phyloP scores from a whole-genome alignment of 92 coral and sea anemone species.

The Hydrozoanthus gracilis region DNA sequence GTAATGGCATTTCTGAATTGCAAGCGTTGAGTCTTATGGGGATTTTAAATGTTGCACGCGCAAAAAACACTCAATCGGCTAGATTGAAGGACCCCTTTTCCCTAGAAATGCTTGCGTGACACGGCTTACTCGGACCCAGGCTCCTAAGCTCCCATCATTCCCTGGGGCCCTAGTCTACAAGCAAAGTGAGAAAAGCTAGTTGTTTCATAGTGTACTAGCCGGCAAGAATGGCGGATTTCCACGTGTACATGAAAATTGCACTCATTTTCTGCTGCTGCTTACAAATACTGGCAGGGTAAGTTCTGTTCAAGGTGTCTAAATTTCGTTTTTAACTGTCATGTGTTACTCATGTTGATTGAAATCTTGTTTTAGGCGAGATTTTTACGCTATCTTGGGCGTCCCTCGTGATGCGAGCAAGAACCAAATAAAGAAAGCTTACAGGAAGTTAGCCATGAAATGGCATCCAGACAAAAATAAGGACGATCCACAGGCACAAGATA shows the following conservation, averaged over 20 bases:
- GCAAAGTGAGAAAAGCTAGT: background rate
- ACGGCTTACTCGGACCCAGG: too few relatives aligned
- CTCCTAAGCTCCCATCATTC: slow-evolving; percentile 19
- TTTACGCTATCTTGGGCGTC: slow-evolving; percentile 97
- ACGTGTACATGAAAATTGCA: slow-evolving; percentile 79
- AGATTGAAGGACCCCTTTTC: too few relatives aligned
- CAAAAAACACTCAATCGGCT: too few relatives aligned
- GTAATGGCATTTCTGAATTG: too few relatives aligned
- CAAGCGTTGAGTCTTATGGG: too few relatives aligned
- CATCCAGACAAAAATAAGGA: slow-evolving; percentile 98
- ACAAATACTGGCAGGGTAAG: slow-evolving; percentile 98
- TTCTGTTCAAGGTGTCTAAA: background rate
- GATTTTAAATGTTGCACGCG: too few relatives aligned
- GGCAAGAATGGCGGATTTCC: slow-evolving; percentile 80
- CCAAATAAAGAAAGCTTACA: slow-evolving; percentile 96
- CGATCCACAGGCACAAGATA: slow-evolving; percentile 95
- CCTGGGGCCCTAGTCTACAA: slow-evolving; percentile 24
- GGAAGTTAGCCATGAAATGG: slow-evolving; percentile 99
- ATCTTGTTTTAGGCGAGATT: slow-evolving; percentile 83
- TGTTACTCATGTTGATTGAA: background rate
- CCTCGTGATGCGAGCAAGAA: slow-evolving; percentile 96
- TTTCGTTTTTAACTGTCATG: background rate
- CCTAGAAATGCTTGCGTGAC: slow-evolving; percentile 2
- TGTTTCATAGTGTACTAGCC: slow-evolving; percentile 6
- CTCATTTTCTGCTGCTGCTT: slow-evolving; percentile 83